A percentile compares a stretch with the other conserved stretches of the same genome.
These are phyloP conservation scores for Ciconia maguari DNA, from an alignment of 2,113 vertebrate species.

Conservation along the genomic window DNA sequence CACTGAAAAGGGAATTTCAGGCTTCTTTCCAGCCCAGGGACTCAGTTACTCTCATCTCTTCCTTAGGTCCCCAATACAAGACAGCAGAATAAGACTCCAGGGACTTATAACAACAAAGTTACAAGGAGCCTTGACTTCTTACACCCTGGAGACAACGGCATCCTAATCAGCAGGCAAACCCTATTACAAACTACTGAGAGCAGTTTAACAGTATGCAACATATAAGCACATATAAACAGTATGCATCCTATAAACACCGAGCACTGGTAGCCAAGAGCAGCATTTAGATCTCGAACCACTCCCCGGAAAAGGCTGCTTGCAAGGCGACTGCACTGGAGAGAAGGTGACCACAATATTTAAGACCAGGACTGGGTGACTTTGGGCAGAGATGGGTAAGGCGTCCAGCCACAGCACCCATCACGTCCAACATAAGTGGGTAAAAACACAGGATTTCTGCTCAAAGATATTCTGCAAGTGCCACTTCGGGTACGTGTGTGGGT, in stretches of 20 bases:
- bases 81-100: not conserved
- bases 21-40: not conserved
- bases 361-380: not conserved
- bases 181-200: not conserved
- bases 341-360: not conserved
- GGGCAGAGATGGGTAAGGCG: not conserved
- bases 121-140: not conserved
- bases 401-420: too few relatives aligned
- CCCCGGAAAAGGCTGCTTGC: not conserved
- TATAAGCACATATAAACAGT: accelerated
- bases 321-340: not conserved
- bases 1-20: not conserved
- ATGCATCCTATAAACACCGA: not conserved
- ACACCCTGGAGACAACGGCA: not conserved
- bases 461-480: not conserved
- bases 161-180: not conserved
- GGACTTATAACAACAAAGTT: not conserved
- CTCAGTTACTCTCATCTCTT: not conserved
- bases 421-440: not conserved
- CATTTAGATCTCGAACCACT: not conserved
- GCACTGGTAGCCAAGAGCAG: not conserved
- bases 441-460: not conserved
- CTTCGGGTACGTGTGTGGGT: not conserved
- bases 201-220: not conserved
- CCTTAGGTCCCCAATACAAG: not conserved